Conservation (phyloP, 2,113 vertebrate genomes). For the Sphaerodactylus townsendi region DNA sequence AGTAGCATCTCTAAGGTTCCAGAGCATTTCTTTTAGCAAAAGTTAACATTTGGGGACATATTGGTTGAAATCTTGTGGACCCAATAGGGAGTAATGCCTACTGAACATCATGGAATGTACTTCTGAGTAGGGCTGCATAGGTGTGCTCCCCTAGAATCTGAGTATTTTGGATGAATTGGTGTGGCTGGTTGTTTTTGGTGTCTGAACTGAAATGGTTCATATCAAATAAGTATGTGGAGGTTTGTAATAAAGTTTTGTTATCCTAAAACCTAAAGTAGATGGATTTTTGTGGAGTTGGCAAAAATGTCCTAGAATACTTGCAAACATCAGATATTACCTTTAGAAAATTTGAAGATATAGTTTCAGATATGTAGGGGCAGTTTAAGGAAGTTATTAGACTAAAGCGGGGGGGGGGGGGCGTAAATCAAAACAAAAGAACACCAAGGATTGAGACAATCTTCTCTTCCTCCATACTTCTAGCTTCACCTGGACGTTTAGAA, state of each 20-base stretch:
- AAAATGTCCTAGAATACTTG: constrained; percentile 61
- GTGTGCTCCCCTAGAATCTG: constrained; percentile 21
- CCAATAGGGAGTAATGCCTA: no score
- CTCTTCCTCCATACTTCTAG: constrained; percentile 11
- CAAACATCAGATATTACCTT: constrained; percentile 59
- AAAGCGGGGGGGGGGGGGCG: constrained; percentile 8
- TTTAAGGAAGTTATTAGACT: constrained; percentile 38
- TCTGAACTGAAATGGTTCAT: constrained; percentile 55
- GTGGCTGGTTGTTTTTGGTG: constrained; percentile 52
- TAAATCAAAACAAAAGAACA: constrained; percentile 33
- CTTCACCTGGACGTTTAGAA: constrained; percentile 42
- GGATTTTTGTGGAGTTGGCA: constrained; percentile 61
- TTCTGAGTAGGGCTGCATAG: no score
- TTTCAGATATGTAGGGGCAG: constrained; percentile 57
- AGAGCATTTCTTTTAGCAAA: no score
- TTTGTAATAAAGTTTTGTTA: constrained; percentile 63
- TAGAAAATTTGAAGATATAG: constrained; percentile 55
- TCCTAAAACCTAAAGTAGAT: no score
- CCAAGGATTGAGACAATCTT: constrained; percentile 35
- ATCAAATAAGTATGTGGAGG: constrained; percentile 53
- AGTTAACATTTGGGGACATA: no score
- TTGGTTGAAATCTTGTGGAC: no score
- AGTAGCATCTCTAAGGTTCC: no score
- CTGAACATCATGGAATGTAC: no score
- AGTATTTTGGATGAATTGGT: constrained; percentile 36